Conservation (phyloP, 2,888 invertebrate species). For the Cabera pusaria region DNA sequence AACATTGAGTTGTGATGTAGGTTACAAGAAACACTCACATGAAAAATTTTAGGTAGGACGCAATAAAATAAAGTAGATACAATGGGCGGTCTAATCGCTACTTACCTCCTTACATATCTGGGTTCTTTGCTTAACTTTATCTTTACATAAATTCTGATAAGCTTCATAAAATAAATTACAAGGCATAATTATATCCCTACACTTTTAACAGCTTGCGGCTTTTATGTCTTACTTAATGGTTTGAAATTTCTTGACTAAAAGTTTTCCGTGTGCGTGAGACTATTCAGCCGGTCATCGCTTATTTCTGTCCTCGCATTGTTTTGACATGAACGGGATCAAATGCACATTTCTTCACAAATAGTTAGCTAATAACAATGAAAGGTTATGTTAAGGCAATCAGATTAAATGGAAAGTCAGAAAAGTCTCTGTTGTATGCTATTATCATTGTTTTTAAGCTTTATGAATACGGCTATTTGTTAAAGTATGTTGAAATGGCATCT, state of each 20-base stretch:
- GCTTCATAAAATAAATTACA: neutral
- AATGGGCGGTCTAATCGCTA: too few species aligned
- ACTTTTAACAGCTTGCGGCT: conserved; percentile 29
- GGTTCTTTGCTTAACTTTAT: too few species aligned
- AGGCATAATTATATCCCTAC: neutral
- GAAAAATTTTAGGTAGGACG: too few species aligned
- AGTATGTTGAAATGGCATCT: too few species aligned
- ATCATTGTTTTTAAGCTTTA: too few species aligned
- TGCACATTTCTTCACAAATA: conserved; percentile 36
- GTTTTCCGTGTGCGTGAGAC: conserved; percentile 54
- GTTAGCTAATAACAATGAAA: conserved; percentile 25
- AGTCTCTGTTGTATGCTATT: too few species aligned
- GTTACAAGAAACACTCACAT: too few species aligned
- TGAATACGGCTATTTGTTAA: too few species aligned
- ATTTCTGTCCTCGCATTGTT: conserved; percentile 48
- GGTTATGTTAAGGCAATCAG: conserved; percentile 14
- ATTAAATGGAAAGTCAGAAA: conserved; percentile 7
- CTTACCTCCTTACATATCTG: too few species aligned
- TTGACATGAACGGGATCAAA: conserved; percentile 41
- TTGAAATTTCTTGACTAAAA: conserved; percentile 26
- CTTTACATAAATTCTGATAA: too few species aligned
- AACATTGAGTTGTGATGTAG: too few species aligned
- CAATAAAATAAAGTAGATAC: too few species aligned
- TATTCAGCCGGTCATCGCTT: conserved; percentile 42
- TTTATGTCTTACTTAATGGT: conserved; percentile 33